Evolutionary conservation across 2,797 vertebrate genomes (phyloP), one percentile per base, ranked within the genome.

Genomic region (Enteromius afrohamiltoni): DNA sequence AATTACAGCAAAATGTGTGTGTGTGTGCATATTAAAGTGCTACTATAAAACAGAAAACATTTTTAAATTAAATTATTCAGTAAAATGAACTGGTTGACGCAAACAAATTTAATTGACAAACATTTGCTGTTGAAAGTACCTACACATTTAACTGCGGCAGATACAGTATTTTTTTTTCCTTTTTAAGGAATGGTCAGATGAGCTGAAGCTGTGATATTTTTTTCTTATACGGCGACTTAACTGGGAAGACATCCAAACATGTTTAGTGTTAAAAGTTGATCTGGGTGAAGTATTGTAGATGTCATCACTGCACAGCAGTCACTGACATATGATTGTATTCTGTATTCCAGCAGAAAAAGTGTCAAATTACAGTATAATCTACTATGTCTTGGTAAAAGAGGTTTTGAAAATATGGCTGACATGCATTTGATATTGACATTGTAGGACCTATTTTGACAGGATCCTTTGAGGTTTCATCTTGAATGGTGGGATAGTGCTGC

Each of bases 231-330:
- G 2, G 31, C 47, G 53, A 60, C 40, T 26, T 19, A 77, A 77
- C 55, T 77, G 37, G 37, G 8, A 60, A 70, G 17, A 16, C 23
- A 10, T 75, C 21, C 2, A 51, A 6, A 49, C 6, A 51, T 37
- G 6, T 51, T 31, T 9, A 29, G 67, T 71, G 51, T 45, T 45
- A 21, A 31, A 55, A 26, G 17, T 34, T 45, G 53, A 45, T 62
- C 23, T 45, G 16, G 65, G 14, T 26, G 37, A 73, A 31, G 70
- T 51, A 29, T 51, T 47, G 40, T 45, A 45, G 16, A 68, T 68
- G 31, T 21, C 69, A 69, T 42, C 29, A 21, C 47, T 73, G 26
- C 29, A 74, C 71, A 37, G 31, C 71, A 74, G 71, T 34, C 26
- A 11, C 70, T 51, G 17, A 73, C 40, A 73, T 73, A 17, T 29